Conservation (phyloP, 1,140 invertebrate species). For the Drosophila oshimai region DNA sequence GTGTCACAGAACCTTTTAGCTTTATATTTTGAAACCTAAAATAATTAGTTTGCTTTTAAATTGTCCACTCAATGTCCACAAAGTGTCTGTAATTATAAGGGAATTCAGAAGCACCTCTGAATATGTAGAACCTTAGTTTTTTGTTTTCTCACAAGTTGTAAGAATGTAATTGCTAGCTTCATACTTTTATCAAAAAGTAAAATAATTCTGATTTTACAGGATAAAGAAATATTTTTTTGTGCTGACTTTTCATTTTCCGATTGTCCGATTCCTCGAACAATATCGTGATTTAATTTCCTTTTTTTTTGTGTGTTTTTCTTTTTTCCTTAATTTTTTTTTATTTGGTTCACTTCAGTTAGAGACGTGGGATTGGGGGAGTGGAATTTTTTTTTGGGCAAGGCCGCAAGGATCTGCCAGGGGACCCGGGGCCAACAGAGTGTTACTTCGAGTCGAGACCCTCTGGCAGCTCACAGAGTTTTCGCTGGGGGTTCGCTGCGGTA, state of each 20-base stretch:
- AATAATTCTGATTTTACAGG: too few species aligned
- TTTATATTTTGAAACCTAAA: too few species aligned
- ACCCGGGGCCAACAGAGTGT: slow-evolving; percentile 43
- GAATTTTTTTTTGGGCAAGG: slow-evolving; percentile 73
- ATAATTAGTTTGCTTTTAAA: too few species aligned
- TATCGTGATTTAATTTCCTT: background rate
- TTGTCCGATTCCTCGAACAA: background rate
- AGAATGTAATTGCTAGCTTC: too few species aligned
- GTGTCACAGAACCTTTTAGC: too few species aligned
- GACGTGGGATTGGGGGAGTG: background rate
- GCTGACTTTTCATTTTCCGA: background rate
- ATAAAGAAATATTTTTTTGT: too few species aligned
- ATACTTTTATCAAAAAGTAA: too few species aligned
- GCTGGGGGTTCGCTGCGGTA: slow-evolving; percentile 73
- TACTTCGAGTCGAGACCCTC: slow-evolving; percentile 64
- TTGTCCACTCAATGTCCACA: too few species aligned
- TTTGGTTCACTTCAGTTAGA: slow-evolving; percentile 3
- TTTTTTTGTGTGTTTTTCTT: slow-evolving; percentile 15
- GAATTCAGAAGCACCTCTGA: too few species aligned
- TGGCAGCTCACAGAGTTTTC: slow-evolving; percentile 50
- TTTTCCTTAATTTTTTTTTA: slow-evolving; percentile 5
- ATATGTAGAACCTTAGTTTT: too few species aligned
- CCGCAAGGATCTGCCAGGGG: slow-evolving; percentile 68
- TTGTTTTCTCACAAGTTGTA: too few species aligned
- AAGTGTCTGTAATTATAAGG: too few species aligned